Conservation (phyloP, 1,140 invertebrate species). For the Gryllus bimaculatus region DNA sequence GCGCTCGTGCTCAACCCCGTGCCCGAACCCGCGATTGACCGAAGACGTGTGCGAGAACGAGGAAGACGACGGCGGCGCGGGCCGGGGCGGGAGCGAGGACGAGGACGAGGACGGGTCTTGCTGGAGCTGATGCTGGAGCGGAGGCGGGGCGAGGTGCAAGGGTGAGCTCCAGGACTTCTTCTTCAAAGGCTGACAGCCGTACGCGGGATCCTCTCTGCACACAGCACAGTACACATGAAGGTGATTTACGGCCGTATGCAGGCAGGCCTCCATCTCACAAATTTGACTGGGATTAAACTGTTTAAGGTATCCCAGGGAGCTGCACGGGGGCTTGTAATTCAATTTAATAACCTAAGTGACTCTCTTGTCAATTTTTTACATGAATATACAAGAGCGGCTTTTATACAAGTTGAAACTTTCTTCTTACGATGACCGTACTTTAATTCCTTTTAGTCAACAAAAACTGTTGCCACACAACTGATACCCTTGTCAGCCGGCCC, state of each 20-base stretch:
- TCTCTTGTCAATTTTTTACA: conserved; percentile 5
- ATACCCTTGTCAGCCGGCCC: neutral
- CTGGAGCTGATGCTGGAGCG: too few species aligned
- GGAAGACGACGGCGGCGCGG: neutral
- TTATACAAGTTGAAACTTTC: conserved; percentile 1
- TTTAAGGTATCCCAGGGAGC: neutral
- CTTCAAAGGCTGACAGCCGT: neutral
- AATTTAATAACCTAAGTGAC: conserved; percentile 5
- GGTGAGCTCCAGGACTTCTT: neutral
- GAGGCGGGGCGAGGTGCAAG: neutral
- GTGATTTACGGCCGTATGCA: neutral
- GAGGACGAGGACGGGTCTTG: neutral
- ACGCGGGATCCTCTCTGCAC: neutral
- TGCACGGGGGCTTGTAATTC: neutral
- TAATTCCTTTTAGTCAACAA: neutral
- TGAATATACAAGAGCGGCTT: conserved; percentile 4
- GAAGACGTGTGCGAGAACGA: neutral
- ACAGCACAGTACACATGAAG: neutral
- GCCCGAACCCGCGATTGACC: too few species aligned
- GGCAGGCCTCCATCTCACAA: neutral
- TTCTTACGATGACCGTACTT: neutral
- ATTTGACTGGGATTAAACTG: neutral
- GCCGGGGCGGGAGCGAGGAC: neutral
- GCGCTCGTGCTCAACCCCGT: too few species aligned
- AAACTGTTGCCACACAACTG: neutral